Percentiles rank a stretch among this genome's conserved stretches.
Conservation (phyloP, 2,888 invertebrate species). For the Xanthia togata region DNA sequence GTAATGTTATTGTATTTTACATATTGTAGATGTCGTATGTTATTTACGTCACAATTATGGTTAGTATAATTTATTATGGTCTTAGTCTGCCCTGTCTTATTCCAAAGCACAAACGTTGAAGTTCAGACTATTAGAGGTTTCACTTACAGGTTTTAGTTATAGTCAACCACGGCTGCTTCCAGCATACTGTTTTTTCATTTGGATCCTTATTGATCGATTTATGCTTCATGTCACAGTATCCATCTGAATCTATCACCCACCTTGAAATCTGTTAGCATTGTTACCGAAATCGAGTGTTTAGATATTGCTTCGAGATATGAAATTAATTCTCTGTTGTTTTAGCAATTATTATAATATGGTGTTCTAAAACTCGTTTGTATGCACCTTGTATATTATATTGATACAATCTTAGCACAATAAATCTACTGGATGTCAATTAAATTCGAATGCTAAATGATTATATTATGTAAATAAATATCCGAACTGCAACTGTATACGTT, state of each 20-base stretch:
- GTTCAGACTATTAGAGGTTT: neutral
- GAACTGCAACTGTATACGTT: constrained; percentile 40
- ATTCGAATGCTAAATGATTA: constrained; percentile 57
- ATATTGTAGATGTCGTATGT: neutral
- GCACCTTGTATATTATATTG: constrained; percentile 40
- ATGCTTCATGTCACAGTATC: neutral
- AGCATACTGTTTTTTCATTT: neutral
- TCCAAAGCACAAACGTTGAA: neutral
- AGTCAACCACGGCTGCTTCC: neutral
- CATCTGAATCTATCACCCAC: neutral
- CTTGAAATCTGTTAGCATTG: neutral
- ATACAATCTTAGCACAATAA: constrained; percentile 66
- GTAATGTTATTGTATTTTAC: no score
- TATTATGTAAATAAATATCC: constrained; percentile 62
- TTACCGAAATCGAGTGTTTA: constrained; percentile 1
- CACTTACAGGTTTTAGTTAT: neutral
- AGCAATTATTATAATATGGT: constrained; percentile 26
- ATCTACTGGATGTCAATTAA: constrained; percentile 69
- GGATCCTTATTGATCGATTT: neutral
- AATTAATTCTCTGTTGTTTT: constrained; percentile 34
- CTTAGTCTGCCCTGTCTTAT: neutral
- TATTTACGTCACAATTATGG: neutral
- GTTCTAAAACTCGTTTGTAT: constrained; percentile 46
- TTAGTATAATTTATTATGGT: neutral
- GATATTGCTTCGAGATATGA: constrained; percentile 15